These are phyloP conservation scores for Babyrousa celebensis DNA, from an alignment of 2,797 vertebrate species.

Conservation along the genomic window DNA sequence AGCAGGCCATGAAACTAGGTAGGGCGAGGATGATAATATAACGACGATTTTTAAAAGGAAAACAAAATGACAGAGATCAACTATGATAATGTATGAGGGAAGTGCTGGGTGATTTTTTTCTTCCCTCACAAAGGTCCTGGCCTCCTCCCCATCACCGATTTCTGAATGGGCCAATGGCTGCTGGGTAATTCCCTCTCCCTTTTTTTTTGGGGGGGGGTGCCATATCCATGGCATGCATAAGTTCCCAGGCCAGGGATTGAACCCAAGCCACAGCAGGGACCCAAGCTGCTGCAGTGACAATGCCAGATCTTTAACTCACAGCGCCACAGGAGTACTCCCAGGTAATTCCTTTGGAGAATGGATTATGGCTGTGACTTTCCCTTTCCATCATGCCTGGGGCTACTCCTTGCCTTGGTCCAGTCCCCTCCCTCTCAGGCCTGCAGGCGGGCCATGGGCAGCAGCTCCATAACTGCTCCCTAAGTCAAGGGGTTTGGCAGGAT, in stretches of 20 bases:
- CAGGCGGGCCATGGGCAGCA: neutral
- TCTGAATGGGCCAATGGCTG: rapidly evolving
- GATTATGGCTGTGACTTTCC: neutral
- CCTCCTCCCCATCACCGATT: neutral
- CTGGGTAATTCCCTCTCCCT: neutral
- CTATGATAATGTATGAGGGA: neutral
- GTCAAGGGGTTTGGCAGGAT: neutral
- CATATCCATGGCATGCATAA: too few relatives aligned
- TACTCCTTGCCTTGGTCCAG: neutral
- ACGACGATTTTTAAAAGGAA: neutral
- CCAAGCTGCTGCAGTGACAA: too few relatives aligned
- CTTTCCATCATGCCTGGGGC: neutral
- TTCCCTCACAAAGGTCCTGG: neutral
- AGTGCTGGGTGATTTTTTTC: neutral
- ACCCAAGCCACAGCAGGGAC: too few relatives aligned
- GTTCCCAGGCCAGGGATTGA: too few relatives aligned
- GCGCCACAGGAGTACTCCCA: too few relatives aligned
- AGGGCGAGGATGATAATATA: slow-evolving; percentile 12
- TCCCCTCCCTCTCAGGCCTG: neutral
- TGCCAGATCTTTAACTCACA: too few relatives aligned
- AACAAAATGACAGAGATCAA: neutral
- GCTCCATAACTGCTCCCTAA: neutral
- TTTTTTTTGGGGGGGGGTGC: too few relatives aligned
- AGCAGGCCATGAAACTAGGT: slow-evolving; percentile 18
- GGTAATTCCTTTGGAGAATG: neutral